Evolutionary conservation across 1,140 invertebrate genomes (phyloP).

Genomic region (Micrasema minimum): DNA sequence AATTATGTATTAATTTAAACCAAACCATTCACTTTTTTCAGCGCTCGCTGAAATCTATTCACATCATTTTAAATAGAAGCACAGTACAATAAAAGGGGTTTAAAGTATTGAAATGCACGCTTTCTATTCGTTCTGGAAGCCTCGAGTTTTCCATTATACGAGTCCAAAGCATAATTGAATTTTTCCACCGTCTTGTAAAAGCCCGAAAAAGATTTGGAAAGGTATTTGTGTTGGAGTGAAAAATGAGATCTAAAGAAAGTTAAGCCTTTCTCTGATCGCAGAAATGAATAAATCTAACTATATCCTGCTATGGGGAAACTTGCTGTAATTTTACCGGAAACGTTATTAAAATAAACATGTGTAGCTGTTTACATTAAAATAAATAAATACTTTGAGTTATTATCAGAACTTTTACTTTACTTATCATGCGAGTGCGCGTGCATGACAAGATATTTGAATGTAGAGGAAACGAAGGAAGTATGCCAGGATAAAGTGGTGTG

Average conservation of each 20-base stretch:
- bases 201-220: slow-evolving; percentile 25
- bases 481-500: too few species aligned
- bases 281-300: slow-evolving; percentile 22
- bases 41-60: slow-evolving; percentile 1
- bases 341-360: too few species aligned
- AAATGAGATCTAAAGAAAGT: slow-evolving; percentile 20
- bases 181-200: slow-evolving; percentile 29
- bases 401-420: too few species aligned
- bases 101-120: slow-evolving; percentile 26
- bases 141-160: slow-evolving; percentile 18
- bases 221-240: slow-evolving; percentile 25
- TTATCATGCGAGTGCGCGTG: too few species aligned
- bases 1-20: too few species aligned
- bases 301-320: not conserved
- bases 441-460: too few species aligned
- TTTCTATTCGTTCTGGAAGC: slow-evolving; percentile 5
- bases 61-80: slow-evolving; percentile 7
- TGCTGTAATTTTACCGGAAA: not conserved
- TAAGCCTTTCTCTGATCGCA: slow-evolving; percentile 17
- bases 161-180: slow-evolving; percentile 29
- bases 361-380: too few species aligned
- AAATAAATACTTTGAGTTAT: too few species aligned
- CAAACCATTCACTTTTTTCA: too few species aligned
- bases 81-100: slow-evolving; percentile 20
- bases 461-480: too few species aligned